These are phyloP conservation scores for Eupleurogrammus muticus DNA, from an alignment of 2,797 vertebrate species.

Conservation along the genomic window DNA sequence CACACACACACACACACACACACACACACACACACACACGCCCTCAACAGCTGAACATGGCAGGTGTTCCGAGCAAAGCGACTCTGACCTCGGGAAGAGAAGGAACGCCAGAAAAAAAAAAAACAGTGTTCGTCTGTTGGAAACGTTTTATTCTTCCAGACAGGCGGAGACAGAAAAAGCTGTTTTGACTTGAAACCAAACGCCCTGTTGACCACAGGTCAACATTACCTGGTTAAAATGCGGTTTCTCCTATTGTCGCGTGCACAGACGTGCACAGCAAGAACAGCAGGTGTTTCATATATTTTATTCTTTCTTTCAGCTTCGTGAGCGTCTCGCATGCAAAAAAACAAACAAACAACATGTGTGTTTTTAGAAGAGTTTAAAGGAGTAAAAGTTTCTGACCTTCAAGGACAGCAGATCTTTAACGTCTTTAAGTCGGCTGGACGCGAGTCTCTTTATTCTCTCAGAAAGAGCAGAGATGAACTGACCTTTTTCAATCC, in stretches of 20 bases:
- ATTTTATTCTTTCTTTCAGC: conserved; percentile 4
- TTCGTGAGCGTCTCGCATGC: conserved; percentile 16
- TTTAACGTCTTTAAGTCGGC: conserved; percentile 6
- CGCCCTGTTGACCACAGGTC: conserved; percentile 49
- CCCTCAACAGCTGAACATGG: conserved; percentile 57
- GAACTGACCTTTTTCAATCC: too few relatives aligned
- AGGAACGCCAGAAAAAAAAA: background rate
- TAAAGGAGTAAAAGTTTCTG: conserved; percentile 41
- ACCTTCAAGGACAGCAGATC: conserved; percentile 66
- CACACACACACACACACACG: conserved; percentile 4
- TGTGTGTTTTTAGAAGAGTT: background rate
- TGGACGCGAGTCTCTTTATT: too few relatives aligned
- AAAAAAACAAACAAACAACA: background rate
- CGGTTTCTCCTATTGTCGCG: conserved; percentile 9
- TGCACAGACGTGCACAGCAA: conserved; percentile 16
- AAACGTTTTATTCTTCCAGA: conserved; percentile 41
- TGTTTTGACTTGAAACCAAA: conserved; percentile 45
- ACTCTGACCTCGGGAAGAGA: conserved; percentile 51
- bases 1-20: conserved; percentile 14
- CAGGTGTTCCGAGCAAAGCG: conserved; percentile 57
- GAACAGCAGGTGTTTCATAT: background rate
- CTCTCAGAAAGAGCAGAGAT: too few relatives aligned
- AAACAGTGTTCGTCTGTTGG: conserved; percentile 12
- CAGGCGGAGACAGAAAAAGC: conserved; percentile 62
- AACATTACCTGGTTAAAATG: conserved; percentile 3